A percentile compares a stretch with the other conserved stretches of the same genome.
phyloP scores from a whole-genome alignment of 2,113 vertebrate species.

The Myiozetetes cayanensis region DNA sequence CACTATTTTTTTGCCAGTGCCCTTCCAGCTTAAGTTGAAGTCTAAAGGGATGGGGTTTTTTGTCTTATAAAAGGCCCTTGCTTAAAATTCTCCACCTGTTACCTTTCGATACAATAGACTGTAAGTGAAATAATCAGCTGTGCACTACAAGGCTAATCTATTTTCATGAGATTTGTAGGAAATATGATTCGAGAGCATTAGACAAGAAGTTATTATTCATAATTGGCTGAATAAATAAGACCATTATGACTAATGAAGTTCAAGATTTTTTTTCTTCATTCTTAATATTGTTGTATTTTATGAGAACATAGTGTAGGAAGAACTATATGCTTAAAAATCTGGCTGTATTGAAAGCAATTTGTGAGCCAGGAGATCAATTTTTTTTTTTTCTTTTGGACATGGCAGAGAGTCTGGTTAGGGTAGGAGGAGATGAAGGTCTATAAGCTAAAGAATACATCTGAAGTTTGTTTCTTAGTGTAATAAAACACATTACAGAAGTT shows the following conservation, averaged over 20 bases:
- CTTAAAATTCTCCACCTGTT: neutral
- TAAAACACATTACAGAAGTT: neutral
- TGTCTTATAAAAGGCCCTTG: neutral
- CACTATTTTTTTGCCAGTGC: neutral
- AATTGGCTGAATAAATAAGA: slow-evolving; percentile 4
- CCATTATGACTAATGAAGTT: neutral
- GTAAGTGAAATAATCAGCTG: neutral
- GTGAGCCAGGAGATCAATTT: neutral
- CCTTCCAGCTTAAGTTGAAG: neutral
- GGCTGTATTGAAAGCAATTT: neutral
- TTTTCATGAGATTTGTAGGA: neutral
- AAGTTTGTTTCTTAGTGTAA: neutral
- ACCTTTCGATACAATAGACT: neutral
- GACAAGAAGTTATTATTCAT: neutral
- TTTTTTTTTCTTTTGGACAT: neutral
- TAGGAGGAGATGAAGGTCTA: fast-evolving
- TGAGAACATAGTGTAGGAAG: neutral
- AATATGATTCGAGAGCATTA: slow-evolving; percentile 29
- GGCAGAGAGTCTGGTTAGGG: neutral
- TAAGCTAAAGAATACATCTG: neutral
- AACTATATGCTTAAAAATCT: neutral
- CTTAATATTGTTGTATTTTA: neutral
- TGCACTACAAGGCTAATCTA: neutral
- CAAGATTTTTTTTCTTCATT: neutral
- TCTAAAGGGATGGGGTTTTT: neutral